A percentile compares a stretch with the other conserved stretches of the same genome.
Conservation (phyloP, 2,113 vertebrate species). For the Suncus etruscus region DNA sequence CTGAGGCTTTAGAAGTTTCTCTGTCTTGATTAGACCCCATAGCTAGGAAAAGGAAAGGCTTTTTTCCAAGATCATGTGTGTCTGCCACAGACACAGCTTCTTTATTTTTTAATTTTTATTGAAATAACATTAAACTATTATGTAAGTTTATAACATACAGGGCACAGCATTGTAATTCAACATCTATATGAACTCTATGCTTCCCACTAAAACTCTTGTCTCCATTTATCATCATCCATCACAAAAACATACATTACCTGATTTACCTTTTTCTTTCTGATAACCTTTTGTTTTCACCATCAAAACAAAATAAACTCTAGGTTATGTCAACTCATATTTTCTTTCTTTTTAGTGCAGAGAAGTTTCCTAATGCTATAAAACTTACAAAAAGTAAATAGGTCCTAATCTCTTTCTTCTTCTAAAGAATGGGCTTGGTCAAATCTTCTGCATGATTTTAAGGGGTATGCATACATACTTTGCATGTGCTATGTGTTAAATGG, state of each 20-base stretch:
- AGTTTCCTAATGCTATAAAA: not conserved
- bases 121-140: not conserved
- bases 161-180: not conserved
- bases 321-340: not conserved
- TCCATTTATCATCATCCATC: not conserved
- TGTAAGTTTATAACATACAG: not conserved
- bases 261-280: not conserved
- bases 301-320: not conserved
- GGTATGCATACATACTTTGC: not conserved
- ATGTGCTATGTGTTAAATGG: not conserved
- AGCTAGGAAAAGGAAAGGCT: not conserved
- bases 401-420: slow-evolving; percentile 66
- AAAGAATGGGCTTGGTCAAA: slow-evolving; percentile 67
- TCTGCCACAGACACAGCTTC: not conserved
- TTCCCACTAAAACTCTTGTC: not conserved
- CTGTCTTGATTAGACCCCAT: not conserved
- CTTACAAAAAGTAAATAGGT: not conserved
- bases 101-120: not conserved
- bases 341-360: not conserved
- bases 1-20: not conserved
- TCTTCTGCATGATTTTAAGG: not conserved
- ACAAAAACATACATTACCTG: not conserved
- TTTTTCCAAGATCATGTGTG: not conserved
- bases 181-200: not conserved
- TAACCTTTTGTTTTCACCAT: not conserved